Percentiles rank a stretch among this genome's conserved stretches.
phyloP scores from a whole-genome alignment of 2,113 vertebrate genomes.

The Leptobrachium leishanense region DNA sequence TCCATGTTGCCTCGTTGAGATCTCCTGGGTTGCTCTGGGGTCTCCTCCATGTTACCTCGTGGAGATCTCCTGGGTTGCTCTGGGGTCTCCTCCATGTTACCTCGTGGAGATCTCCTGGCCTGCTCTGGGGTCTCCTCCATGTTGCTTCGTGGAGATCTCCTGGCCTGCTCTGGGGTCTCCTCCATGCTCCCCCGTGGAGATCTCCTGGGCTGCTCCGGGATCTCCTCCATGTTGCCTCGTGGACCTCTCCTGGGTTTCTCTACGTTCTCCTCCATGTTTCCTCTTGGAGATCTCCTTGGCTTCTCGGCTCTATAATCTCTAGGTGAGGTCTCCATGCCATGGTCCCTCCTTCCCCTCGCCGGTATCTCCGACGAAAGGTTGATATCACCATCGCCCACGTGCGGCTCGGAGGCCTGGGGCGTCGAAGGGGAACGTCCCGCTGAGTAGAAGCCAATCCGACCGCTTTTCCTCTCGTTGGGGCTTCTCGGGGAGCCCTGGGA shows the following conservation, averaged over 20 bases:
- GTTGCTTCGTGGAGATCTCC: too few species aligned
- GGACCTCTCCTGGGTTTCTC: too few species aligned
- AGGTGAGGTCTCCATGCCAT: not conserved
- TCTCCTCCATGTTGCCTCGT: too few species aligned
- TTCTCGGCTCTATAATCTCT: not conserved
- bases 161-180: too few species aligned
- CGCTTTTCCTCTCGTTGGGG: conserved; percentile 56
- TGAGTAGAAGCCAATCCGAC: conserved; percentile 26
- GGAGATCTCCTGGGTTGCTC: too few species aligned
- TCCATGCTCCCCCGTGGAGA: too few species aligned
- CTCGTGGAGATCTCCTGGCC: not conserved
- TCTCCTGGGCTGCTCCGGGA: too few species aligned
- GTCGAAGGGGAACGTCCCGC: conserved; percentile 36
- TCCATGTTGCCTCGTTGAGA: not conserved
- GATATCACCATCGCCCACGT: not conserved
- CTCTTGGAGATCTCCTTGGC: too few species aligned
- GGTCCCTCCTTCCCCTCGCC: conserved; percentile 8
- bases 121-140: too few species aligned
- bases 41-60: conserved; percentile 9
- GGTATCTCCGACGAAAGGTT: not conserved
- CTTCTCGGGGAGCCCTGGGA: conserved; percentile 18
- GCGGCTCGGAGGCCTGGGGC: conserved; percentile 52
- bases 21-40: too few species aligned
- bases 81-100: not conserved
- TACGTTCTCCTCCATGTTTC: too few species aligned